phyloP scores from a whole-genome alignment of 2,113 vertebrate species.

The Calonectris borealis region DNA sequence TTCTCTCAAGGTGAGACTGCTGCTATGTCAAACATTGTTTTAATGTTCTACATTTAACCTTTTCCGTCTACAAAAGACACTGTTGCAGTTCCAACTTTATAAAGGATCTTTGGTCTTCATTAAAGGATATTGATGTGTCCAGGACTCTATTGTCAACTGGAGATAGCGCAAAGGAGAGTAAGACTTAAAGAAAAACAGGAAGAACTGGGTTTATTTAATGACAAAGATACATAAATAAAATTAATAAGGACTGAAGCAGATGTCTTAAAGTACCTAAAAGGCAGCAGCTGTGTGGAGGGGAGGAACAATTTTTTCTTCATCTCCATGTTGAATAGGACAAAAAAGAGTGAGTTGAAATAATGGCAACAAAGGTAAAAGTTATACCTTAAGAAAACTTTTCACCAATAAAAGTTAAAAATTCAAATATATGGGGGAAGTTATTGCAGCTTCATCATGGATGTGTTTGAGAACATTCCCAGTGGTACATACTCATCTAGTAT shows the following conservation, averaged over 20 bases:
- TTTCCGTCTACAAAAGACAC: neutral
- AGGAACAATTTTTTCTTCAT: neutral
- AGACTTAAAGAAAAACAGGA: neutral
- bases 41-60: neutral
- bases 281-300: neutral
- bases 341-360: neutral
- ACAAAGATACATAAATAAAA: neutral
- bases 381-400: neutral
- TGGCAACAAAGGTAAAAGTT: neutral
- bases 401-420: neutral
- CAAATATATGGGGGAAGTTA: neutral
- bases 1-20: neutral
- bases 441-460: neutral
- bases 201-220: neutral
- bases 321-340: neutral
- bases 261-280: neutral
- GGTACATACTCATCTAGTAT: neutral
- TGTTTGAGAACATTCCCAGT: neutral
- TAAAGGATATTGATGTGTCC: neutral
- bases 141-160: neutral
- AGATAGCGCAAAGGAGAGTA: neutral
- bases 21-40: neutral
- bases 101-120: neutral
- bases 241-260: neutral
- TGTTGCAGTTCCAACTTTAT: neutral